Evolutionary conservation across 2,888 invertebrate species (phyloP).

Genomic region (Andrena bucephala): DNA sequence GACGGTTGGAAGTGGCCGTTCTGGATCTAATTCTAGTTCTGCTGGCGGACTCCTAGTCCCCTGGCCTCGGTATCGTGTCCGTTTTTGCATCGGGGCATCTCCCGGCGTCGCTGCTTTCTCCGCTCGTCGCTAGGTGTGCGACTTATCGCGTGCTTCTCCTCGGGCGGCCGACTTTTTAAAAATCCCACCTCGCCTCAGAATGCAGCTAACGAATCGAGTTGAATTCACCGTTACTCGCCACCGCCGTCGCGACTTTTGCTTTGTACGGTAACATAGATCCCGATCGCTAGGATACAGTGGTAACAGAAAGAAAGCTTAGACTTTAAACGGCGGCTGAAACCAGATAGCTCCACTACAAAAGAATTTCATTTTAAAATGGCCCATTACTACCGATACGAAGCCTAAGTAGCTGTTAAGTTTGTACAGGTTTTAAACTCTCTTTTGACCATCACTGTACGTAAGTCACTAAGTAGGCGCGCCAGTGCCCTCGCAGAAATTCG

Average conservation of each 20-base stretch:
- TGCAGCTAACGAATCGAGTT: conserved; percentile 50
- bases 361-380: no score
- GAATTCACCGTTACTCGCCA: conserved; percentile 48
- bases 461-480: no score
- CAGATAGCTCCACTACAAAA: no score
- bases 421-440: no score
- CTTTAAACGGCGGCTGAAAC: no score
- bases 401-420: no score
- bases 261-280: conserved; percentile 2
- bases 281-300: background rate
- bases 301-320: no score
- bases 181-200: conserved; percentile 52
- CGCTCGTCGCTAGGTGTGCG: conserved; percentile 40
- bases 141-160: conserved; percentile 52
- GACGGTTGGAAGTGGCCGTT: background rate
- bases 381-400: no score
- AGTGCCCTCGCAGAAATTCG: no score
- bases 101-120: conserved; percentile 46
- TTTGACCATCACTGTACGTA: no score
- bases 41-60: background rate
- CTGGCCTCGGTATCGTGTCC: conserved; percentile 18
- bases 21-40: conserved; percentile 36
- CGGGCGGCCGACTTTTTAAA: conserved; percentile 50
- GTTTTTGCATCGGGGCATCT: conserved; percentile 50
- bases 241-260: conserved; percentile 30